phyloP scores from a whole-genome alignment of 64 coral and sea anemone species.

The Stichodactyla mertensii region DNA sequence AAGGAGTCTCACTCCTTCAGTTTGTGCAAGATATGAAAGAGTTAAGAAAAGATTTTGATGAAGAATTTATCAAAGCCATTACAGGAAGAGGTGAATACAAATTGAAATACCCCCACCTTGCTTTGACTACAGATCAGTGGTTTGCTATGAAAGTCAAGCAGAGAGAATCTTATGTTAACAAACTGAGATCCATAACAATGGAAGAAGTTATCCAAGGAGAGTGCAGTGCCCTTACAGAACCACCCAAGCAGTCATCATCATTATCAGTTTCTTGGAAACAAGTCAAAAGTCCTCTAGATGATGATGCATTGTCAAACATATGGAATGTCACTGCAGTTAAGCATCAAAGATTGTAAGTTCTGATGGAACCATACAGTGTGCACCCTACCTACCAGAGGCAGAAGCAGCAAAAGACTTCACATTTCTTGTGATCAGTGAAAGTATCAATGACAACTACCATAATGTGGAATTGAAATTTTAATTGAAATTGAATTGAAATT shows the following conservation, averaged over 20 bases:
- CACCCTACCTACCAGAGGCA: slow-evolving; percentile 39
- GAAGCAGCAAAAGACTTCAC: slow-evolving; percentile 20
- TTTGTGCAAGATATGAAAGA: slow-evolving; percentile 52
- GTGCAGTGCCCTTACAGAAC: not conserved
- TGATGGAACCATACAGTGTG: slow-evolving; percentile 39
- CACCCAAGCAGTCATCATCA: slow-evolving; percentile 13
- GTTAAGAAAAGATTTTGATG: slow-evolving; percentile 42
- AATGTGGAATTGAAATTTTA: slow-evolving; percentile 27
- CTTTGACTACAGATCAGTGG: slow-evolving; percentile 49
- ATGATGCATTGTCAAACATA: slow-evolving; percentile 40
- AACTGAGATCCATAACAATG: slow-evolving; percentile 36
- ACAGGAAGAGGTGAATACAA: slow-evolving; percentile 53
- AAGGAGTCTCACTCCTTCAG: slow-evolving; percentile 49
- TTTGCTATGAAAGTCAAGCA: slow-evolving; percentile 53
- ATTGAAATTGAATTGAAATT: not conserved
- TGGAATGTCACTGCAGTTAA: too few species aligned
- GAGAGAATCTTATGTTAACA: slow-evolving; percentile 39
- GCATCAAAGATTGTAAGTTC: slow-evolving; percentile 47
- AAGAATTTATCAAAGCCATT: slow-evolving; percentile 52
- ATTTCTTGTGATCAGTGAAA: slow-evolving; percentile 64
- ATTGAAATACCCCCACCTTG: slow-evolving; percentile 40
- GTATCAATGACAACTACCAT: slow-evolving; percentile 47
- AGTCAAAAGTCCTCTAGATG: slow-evolving; percentile 42
- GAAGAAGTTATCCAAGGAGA: slow-evolving; percentile 42
- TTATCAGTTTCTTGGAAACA: slow-evolving; percentile 43